Conservation (phyloP, 1,140 invertebrate genomes). For the Eumaeus atala region DNA sequence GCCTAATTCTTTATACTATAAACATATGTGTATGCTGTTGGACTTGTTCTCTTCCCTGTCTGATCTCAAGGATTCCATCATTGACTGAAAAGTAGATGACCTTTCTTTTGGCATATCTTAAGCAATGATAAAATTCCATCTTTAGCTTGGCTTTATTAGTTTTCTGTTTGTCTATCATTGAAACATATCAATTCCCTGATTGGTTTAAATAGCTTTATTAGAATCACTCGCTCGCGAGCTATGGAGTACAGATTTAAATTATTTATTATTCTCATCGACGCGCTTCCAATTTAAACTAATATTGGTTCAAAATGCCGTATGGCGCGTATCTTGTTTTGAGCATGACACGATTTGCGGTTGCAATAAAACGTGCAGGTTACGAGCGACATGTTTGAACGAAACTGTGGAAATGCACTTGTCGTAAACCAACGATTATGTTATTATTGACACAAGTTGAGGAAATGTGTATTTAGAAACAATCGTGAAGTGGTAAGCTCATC, state of each 20-base stretch:
- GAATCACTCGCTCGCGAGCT: background rate
- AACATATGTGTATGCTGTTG: no score
- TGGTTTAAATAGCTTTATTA: conserved; percentile 6
- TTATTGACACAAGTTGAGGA: conserved; percentile 2
- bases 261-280: conserved; percentile 5
- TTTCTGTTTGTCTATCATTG: no score
- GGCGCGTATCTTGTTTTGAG: conserved; percentile 1
- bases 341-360: background rate
- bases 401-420: background rate
- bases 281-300: conserved; percentile 8
- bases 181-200: background rate
- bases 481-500: background rate
- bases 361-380: background rate
- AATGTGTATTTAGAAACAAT: background rate
- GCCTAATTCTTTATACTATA: no score
- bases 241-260: conserved; percentile 2
- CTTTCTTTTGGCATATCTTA: no score
- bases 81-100: no score
- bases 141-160: no score
- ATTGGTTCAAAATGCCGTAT: background rate
- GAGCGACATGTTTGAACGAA: conserved; percentile 3
- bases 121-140: no score
- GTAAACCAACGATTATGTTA: conserved; percentile 3
- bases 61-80: no score
- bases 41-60: no score